Conservation (phyloP, 2,797 vertebrate genomes). For the Tympanoctomys barrerae region DNA sequence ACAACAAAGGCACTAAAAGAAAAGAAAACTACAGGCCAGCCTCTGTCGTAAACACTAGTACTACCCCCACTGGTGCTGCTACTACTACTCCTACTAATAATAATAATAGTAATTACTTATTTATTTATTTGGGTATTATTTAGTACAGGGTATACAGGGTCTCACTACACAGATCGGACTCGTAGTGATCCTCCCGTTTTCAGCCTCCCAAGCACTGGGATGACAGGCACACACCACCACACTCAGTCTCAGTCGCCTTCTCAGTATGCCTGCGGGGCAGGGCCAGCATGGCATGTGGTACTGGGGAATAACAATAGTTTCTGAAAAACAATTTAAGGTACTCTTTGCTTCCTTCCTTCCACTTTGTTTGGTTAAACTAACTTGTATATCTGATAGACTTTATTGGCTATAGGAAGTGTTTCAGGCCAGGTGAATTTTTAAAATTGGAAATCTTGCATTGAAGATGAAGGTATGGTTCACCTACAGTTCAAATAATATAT, state of each 20-base stretch:
- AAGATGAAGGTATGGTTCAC: not conserved
- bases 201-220: no score
- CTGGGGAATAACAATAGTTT: not conserved
- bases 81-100: not conserved
- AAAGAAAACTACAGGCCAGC: conserved; percentile 46
- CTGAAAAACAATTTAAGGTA: conserved; percentile 19
- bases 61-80: not conserved
- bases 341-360: not conserved
- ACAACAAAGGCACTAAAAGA: conserved; percentile 46
- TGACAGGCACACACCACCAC: no score
- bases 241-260: no score
- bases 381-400: not conserved
- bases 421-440: not conserved
- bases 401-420: conserved; percentile 9
- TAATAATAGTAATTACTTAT: not conserved
- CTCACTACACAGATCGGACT: no score
- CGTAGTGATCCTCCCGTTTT: no score
- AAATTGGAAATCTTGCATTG: not conserved
- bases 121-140: no score
- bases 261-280: no score
- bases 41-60: conserved; percentile 2
- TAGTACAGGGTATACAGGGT: no score
- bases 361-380: conserved; percentile 48
- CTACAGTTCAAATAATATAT: not conserved
- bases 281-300: no score